Conservation (phyloP, 1,140 invertebrate species). For the Brachionus plicatilis region DNA sequence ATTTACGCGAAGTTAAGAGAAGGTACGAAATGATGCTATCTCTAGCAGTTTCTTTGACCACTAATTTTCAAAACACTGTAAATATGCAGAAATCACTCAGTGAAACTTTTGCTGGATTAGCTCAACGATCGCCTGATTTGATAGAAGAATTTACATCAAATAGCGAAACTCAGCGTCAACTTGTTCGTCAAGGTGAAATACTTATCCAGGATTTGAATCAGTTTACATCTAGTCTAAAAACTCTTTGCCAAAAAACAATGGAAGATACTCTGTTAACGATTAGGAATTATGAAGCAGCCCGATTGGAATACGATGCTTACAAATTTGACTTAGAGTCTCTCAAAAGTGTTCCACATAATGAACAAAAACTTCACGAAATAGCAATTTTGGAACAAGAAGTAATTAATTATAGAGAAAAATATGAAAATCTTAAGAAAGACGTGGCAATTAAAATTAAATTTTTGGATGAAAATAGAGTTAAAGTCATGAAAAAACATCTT, state of each 20-base stretch:
- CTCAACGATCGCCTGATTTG: conserved; percentile 86
- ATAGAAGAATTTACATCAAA: conserved; percentile 91
- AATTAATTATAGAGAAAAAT: conserved; percentile 75
- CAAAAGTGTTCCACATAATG: conserved; percentile 42
- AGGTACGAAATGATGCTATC: not conserved
- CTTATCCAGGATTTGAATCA: conserved; percentile 83
- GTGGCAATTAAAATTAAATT: conserved; percentile 91
- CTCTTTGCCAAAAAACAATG: conserved; percentile 90
- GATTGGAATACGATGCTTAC: conserved; percentile 94
- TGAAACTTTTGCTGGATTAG: conserved; percentile 86
- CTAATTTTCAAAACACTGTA: conserved; percentile 77
- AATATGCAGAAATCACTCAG: conserved; percentile 72
- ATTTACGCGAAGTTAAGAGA: not conserved
- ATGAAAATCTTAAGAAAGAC: conserved; percentile 82
- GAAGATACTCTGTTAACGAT: conserved; percentile 89
- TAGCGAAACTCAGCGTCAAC: conserved; percentile 83
- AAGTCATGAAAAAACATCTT: conserved; percentile 96
- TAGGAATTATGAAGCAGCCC: conserved; percentile 81
- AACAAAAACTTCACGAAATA: conserved; percentile 47
- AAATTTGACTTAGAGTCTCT: conserved; percentile 78
- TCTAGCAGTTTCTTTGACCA: not conserved
- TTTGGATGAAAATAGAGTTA: conserved; percentile 91
- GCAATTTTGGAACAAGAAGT: conserved; percentile 76
- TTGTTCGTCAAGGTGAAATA: conserved; percentile 88
- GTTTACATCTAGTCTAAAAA: conserved; percentile 89